Percentiles rank a stretch among this genome's conserved stretches.
These are phyloP conservation scores for Cyanoderma ruficeps DNA, from an alignment of 2,113 vertebrate genomes.

Conservation along the genomic window DNA sequence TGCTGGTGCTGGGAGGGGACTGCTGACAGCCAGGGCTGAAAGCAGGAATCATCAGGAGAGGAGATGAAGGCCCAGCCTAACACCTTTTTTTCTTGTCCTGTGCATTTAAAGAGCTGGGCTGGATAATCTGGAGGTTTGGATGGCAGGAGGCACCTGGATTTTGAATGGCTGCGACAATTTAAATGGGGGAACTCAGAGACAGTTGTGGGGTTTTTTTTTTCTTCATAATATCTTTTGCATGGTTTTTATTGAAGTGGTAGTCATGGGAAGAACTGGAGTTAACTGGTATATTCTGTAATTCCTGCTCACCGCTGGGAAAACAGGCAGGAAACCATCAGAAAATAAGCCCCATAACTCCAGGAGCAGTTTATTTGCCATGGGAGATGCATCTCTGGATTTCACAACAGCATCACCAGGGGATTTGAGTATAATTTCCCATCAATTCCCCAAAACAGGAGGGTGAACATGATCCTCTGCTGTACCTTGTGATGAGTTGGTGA, in stretches of 20 bases:
- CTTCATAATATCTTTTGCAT: background rate
- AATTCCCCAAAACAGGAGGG: background rate
- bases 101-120: slow-evolving; percentile 26
- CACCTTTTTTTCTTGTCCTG: background rate
- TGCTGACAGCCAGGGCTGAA: slow-evolving; percentile 37
- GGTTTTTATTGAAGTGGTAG: background rate
- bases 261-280: background rate
- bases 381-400: background rate
- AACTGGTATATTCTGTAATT: background rate
- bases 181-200: background rate
- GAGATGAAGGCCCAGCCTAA: slow-evolving; percentile 29
- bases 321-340: background rate
- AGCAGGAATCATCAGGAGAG: background rate
- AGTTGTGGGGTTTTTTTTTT: background rate
- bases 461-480: background rate
- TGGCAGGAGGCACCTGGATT: background rate
- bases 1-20: slow-evolving; percentile 10
- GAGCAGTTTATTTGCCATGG: background rate
- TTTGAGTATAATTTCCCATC: background rate
- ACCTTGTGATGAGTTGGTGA: background rate
- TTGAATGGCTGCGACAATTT: background rate
- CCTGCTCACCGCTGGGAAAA: background rate
- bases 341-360: background rate
- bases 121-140: background rate
- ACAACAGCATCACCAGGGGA: background rate